Percentiles rank a stretch among this genome's conserved stretches.
Evolutionary conservation across 2,113 vertebrate genomes (phyloP).

Genomic region (Brachypodius melanocephalos): DNA sequence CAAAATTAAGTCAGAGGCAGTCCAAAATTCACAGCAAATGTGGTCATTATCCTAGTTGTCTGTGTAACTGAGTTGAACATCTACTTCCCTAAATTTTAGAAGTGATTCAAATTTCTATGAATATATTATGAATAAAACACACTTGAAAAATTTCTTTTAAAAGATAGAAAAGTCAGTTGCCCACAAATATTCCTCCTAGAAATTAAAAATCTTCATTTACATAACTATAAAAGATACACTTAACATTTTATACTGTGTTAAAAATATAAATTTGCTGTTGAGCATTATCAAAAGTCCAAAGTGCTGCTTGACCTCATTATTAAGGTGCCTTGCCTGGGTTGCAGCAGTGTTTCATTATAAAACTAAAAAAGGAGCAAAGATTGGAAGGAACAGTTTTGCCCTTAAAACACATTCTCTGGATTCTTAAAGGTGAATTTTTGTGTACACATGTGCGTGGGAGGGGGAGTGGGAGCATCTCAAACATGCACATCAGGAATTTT

Average conservation of each 20-base stretch:
- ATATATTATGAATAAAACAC: background rate
- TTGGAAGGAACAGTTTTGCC: background rate
- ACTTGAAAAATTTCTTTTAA: background rate
- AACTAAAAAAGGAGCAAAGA: background rate
- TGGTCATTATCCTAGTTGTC: background rate
- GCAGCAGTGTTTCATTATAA: background rate
- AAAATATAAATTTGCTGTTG: background rate
- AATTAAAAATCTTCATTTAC: background rate
- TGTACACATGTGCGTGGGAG: fast-evolving
- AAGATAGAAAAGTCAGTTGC: background rate
- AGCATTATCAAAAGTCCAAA: background rate
- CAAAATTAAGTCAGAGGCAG: background rate
- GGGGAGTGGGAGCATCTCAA: background rate
- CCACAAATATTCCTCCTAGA: background rate
- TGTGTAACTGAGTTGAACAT: background rate
- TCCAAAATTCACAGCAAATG: background rate
- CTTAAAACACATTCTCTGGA: background rate
- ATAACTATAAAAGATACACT: background rate
- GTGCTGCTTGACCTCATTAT: background rate
- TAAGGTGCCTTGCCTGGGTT: background rate
- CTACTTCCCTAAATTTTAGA: background rate
- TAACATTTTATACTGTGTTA: background rate
- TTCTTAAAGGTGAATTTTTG: background rate
- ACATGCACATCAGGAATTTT: background rate
- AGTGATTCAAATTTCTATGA: background rate